Evolutionary conservation across 2,888 invertebrate genomes (phyloP), one percentile per base, ranked within the genome.

Genomic region (Brachycybe producta): DNA sequence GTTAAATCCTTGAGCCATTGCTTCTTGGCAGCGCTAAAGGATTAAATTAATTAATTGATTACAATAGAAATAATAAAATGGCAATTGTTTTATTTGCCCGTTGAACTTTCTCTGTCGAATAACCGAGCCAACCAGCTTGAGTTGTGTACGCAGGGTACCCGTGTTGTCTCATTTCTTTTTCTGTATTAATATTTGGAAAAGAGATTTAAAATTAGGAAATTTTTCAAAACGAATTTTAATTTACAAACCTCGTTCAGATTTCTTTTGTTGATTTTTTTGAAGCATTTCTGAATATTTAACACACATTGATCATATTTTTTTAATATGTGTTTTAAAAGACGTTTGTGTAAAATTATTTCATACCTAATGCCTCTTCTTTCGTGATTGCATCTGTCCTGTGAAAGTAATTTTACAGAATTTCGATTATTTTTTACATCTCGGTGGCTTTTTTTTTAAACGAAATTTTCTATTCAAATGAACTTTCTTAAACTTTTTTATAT

Each of bases 91-190:
- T 39, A 47, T 57, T 55, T 52, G 68, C 67, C 61, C 73, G 66
- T 52, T 73, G 70, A 3, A 90, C 78, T 59, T 78, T 75, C 47
- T 82, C 81, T 60, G 87, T 81, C 26, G 77, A 76, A 66, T 90
- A 91, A 1, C 88, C 88, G 56, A 91, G 63, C 91, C 90, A 92
- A 35, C 88, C 84, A 77, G 62, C 55, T 54, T 83, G 84, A 0
- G 90, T 91, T 0, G 88, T 88, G 62, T 92, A 83, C 0, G 84
- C 83, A 0, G 87, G 88, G 64, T 85, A 86, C 13, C 91, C 91
- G 19, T 73, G 73, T 42, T 72, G 65, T 46, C 71, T 58, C 51
- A 90, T 66, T 52, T 73, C 69, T 48, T 75, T 66, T 59, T 84
- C 77, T 69, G 58, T 8, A 60, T n/a, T n/a, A n/a, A n/a, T n/a